Conservation (phyloP, 2,113 vertebrate genomes). For the Illadopsis cleaveri region DNA sequence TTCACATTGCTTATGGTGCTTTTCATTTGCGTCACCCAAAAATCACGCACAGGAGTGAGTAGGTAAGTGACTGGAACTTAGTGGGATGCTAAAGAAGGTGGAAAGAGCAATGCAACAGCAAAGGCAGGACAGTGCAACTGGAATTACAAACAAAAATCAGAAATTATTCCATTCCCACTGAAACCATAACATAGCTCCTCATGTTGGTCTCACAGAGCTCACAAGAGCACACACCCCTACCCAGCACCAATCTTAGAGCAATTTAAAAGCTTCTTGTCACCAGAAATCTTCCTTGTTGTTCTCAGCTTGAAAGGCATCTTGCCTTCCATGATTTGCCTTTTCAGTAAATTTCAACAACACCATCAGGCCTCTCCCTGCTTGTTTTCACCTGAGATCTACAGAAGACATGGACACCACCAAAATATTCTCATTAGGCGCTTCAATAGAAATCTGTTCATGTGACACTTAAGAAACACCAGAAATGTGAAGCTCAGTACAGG, state of each 20-base stretch:
- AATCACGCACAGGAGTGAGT: neutral
- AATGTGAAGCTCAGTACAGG: neutral
- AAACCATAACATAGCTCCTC: neutral
- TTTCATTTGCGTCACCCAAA: neutral
- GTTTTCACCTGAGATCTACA: neutral
- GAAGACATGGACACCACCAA: neutral
- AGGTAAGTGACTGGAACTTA: neutral
- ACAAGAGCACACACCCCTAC: fast-evolving
- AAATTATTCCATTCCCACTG: neutral
- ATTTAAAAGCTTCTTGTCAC: neutral
- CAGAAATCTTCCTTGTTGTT: neutral
- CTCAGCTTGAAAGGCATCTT: neutral
- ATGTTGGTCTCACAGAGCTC: neutral
- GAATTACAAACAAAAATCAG: neutral
- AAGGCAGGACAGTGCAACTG: neutral
- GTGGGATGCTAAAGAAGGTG: neutral
- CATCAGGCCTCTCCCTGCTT: neutral
- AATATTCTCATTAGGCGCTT: neutral
- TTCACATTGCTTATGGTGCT: constrained; percentile 6
- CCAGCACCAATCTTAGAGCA: neutral
- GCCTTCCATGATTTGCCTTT: neutral
- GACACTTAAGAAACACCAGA: neutral
- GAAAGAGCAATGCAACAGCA: neutral
- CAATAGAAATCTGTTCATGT: neutral
- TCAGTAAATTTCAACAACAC: neutral